Conservation (phyloP, 1,140 invertebrate species). For the Sitobion miscanthi region DNA sequence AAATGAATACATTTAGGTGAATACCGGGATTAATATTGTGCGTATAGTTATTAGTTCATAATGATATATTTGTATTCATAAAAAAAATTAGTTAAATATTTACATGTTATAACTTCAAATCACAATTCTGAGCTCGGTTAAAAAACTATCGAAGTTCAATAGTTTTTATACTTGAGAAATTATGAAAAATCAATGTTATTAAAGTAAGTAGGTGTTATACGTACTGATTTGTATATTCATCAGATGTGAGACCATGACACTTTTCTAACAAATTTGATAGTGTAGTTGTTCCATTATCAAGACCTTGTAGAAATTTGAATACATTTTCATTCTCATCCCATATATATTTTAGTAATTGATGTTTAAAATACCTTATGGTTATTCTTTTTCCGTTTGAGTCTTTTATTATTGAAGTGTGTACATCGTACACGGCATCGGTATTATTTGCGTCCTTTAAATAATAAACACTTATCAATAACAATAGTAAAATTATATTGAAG, state of each 20-base stretch:
- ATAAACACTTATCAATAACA: background rate
- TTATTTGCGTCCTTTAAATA: constrained; percentile 31
- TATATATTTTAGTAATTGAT: constrained; percentile 56
- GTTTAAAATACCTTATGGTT: constrained; percentile 50
- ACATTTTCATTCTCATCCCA: constrained; percentile 50
- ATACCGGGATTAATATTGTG: background rate
- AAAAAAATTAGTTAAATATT: background rate
- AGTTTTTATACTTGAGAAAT: background rate
- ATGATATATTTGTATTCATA: background rate
- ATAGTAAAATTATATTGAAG: background rate
- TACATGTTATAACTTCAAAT: background rate
- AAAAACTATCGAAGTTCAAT: background rate
- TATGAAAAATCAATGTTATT: background rate
- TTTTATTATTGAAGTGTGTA: background rate
- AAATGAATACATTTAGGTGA: no score
- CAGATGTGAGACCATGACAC: constrained; percentile 45
- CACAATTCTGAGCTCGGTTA: background rate
- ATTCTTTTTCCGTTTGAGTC: constrained; percentile 20
- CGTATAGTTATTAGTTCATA: background rate
- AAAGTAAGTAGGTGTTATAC: background rate
- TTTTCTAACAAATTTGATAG: constrained; percentile 55
- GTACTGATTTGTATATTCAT: constrained; percentile 48
- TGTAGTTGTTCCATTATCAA: constrained; percentile 50
- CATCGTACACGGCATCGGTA: background rate
- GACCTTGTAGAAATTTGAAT: constrained; percentile 54